Percentiles rank a stretch among this genome's conserved stretches.
Evolutionary conservation across 2,888 invertebrate genomes (phyloP).

Genomic region (Ariolimax columbianus): DNA sequence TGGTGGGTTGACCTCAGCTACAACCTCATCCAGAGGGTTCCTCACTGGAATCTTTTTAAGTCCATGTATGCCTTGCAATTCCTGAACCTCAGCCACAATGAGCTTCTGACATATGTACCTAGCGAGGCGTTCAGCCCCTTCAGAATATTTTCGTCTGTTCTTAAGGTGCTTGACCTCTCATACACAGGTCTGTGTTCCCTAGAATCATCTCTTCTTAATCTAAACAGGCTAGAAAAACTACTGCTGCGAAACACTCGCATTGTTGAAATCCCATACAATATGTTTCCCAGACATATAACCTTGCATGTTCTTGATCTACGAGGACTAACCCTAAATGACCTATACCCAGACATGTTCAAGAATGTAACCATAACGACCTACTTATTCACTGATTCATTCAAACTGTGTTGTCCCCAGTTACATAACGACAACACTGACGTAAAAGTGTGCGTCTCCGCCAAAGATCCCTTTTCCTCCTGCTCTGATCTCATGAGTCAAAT

Average conservation of each 20-base stretch:
- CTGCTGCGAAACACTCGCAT: constrained; percentile 22
- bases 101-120: not conserved
- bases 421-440: not conserved
- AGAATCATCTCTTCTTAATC: not conserved
- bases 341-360: constrained; percentile 35
- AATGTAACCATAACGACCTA: not conserved
- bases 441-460: constrained; percentile 49
- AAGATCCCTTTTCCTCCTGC: constrained; percentile 62
- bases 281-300: not conserved
- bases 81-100: constrained; percentile 37
- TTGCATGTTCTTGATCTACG: constrained; percentile 23
- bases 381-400: constrained; percentile 17
- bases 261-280: not conserved
- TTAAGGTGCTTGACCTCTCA: constrained; percentile 24
- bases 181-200: not conserved
- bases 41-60: not conserved
- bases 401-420: constrained; percentile 43
- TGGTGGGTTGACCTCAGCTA: constrained; percentile 21
- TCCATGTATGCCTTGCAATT: constrained; percentile 13
- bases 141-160: not conserved
- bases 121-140: not conserved
- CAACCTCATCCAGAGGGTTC: constrained; percentile 7
- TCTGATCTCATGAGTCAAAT: constrained; percentile 59
- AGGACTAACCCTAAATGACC: not conserved
- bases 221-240: not conserved